phyloP scores from a whole-genome alignment of 2,888 invertebrate species.

The Agrilus biguttatus region DNA sequence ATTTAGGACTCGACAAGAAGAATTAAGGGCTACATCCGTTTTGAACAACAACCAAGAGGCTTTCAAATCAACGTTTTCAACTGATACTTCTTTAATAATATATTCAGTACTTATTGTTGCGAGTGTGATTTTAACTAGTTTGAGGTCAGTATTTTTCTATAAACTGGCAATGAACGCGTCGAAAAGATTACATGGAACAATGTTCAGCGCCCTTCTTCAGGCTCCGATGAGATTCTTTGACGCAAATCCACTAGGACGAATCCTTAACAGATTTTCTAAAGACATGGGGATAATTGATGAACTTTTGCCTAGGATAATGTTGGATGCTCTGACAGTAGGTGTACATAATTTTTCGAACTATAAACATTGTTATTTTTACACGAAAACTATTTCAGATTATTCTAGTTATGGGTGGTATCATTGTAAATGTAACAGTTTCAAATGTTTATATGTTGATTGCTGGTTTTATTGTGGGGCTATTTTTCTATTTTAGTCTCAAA shows the following conservation, averaged over 20 bases:
- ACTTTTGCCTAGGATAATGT: constrained; percentile 35
- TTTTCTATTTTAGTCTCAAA: constrained; percentile 48
- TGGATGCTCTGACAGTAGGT: constrained; percentile 38
- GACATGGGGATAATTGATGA: constrained; percentile 53
- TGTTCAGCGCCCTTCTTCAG: constrained; percentile 64
- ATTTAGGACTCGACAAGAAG: too few relatives aligned
- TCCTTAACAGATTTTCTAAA: constrained; percentile 27
- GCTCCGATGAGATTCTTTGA: constrained; percentile 76
- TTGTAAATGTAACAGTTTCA: constrained; percentile 52
- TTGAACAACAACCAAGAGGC: too few relatives aligned
- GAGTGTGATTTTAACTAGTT: constrained; percentile 39
- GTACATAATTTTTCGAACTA: background rate
- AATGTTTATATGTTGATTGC: constrained; percentile 50
- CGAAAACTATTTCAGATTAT: constrained; percentile 28
- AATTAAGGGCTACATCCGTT: too few relatives aligned
- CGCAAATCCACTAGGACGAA: constrained; percentile 57
- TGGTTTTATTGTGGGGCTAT: constrained; percentile 40
- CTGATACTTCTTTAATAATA: too few relatives aligned
- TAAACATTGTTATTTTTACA: constrained; percentile 1
- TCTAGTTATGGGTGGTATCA: constrained; percentile 52
- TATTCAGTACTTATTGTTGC: too few relatives aligned
- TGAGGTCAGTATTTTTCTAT: constrained; percentile 9
- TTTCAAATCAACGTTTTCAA: too few relatives aligned
- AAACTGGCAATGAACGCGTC: constrained; percentile 62
- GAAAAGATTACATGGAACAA: constrained; percentile 58